Evolutionary conservation across 2,888 invertebrate species (phyloP).

Genomic region (Agriopis leucophaearia): DNA sequence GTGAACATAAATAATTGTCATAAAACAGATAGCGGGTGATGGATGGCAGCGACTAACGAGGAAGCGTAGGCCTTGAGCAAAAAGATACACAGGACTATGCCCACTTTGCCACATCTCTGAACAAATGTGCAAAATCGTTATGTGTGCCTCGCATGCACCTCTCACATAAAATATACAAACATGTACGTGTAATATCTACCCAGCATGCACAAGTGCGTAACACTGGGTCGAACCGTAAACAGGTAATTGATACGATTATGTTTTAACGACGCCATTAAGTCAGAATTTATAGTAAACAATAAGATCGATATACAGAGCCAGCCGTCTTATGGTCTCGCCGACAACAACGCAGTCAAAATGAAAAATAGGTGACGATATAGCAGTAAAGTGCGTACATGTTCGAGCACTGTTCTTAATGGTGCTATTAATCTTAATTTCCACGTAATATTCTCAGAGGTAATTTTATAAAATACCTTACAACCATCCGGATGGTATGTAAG

Average conservation of each 20-base stretch:
- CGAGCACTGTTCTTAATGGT: conserved; percentile 66
- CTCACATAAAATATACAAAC: conserved; percentile 1
- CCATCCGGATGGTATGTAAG: conserved; percentile 10
- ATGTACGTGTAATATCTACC: conserved; percentile 4
- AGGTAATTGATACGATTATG: conserved; percentile 61
- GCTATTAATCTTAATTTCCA: conserved; percentile 65
- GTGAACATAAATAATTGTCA: conserved; percentile 86
- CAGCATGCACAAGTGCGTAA: conserved; percentile 52
- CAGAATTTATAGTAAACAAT: conserved; percentile 65
- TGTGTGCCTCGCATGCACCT: conserved; percentile 1
- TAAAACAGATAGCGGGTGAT: conserved; percentile 82
- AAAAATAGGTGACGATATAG: conserved; percentile 69
- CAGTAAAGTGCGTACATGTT: conserved; percentile 71
- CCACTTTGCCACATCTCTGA: conserved; percentile 29
- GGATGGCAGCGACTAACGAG: conserved; percentile 78
- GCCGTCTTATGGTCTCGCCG: conserved; percentile 54
- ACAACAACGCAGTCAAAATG: conserved; percentile 59
- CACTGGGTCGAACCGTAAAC: conserved; percentile 63
- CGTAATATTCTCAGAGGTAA: conserved; percentile 27
- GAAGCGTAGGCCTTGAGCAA: conserved; percentile 56
- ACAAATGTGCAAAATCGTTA: conserved; percentile 26
- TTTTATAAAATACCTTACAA: conserved; percentile 26
- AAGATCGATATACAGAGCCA: conserved; percentile 59
- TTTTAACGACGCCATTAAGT: conserved; percentile 63
- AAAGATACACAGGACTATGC: conserved; percentile 48